phyloP scores from a whole-genome alignment of 2,797 vertebrate genomes.

The Tiaroga cobitis region DNA sequence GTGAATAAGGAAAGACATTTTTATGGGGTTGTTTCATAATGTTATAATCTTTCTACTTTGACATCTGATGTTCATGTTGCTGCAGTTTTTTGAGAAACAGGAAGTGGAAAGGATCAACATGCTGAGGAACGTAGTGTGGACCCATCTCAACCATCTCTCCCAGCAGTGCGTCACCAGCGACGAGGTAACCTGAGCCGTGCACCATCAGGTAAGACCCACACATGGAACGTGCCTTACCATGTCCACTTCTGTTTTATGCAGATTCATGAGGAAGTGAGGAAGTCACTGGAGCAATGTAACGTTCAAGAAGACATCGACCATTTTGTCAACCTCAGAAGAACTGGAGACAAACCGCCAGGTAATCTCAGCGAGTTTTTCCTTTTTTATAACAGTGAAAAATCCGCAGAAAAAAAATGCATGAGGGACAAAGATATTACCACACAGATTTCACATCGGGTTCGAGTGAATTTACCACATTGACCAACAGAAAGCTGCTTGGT shows the following conservation, averaged over 20 bases:
- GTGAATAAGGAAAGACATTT: background rate
- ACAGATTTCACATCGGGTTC: background rate
- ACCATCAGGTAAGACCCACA: background rate
- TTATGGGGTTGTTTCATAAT: background rate
- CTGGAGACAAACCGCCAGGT: conserved; percentile 89
- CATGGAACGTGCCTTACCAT: conserved; percentile 1
- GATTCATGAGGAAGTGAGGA: conserved; percentile 93
- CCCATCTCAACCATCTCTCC: conserved; percentile 93
- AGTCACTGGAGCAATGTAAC: conserved; percentile 88
- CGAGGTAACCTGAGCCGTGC: conserved; percentile 73
- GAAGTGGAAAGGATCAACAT: conserved; percentile 87
- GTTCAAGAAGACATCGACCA: conserved; percentile 90
- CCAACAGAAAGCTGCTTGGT: background rate
- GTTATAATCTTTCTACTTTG: background rate
- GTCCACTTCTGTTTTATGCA: conserved; percentile 62
- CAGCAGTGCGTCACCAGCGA: conserved; percentile 90
- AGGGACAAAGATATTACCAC: background rate
- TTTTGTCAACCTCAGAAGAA: conserved; percentile 87
- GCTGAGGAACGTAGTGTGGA: conserved; percentile 88
- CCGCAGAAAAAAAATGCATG: background rate
- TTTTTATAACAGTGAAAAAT: background rate
- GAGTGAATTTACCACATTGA: background rate
- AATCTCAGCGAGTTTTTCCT: conserved; percentile 11
- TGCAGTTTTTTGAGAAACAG: conserved; percentile 87
- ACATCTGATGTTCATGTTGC: background rate